phyloP scores from a whole-genome alignment of 2,888 invertebrate genomes.

The Litoditis marina region DNA sequence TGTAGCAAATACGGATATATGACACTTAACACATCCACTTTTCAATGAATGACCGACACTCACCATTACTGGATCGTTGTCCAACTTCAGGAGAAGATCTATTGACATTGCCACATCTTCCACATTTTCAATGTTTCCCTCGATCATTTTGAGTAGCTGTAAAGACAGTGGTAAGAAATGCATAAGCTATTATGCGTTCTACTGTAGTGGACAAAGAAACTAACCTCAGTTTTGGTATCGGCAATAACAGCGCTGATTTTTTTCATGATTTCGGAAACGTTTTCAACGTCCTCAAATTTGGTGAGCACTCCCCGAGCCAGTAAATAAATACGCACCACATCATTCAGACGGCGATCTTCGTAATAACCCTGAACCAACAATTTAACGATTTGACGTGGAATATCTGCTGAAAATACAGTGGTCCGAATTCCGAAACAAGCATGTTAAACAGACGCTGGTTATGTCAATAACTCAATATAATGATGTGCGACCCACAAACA shows the following conservation, averaged over 20 bases:
- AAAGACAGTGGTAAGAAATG: background rate
- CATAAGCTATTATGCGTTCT: no score
- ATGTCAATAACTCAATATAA: no score
- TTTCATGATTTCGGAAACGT: slow-evolving; percentile 29
- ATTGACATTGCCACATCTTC: slow-evolving; percentile 32
- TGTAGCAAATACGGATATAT: background rate
- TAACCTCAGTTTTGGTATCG: slow-evolving; percentile 21
- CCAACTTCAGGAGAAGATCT: slow-evolving; percentile 27
- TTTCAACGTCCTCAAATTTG: slow-evolving; percentile 34
- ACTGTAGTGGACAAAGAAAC: background rate
- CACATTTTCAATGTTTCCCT: slow-evolving; percentile 22
- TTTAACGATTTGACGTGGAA: no score
- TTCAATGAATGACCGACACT: background rate
- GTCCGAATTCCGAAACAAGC: no score
- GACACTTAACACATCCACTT: no score
- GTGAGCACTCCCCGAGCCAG: slow-evolving; percentile 33
- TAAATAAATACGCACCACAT: slow-evolving; percentile 37
- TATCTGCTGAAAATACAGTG: no score
- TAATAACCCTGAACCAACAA: slow-evolving; percentile 26
- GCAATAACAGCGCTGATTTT: slow-evolving; percentile 25
- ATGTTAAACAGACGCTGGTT: no score
- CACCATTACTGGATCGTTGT: slow-evolving; percentile 26
- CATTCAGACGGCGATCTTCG: slow-evolving; percentile 39
- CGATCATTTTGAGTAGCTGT: slow-evolving; percentile 13
- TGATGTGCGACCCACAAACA: no score